A percentile compares a stretch with the other conserved stretches of the same genome.
These are phyloP conservation scores for Peromyscus attwateri DNA, from an alignment of 2,797 vertebrate species.

Conservation along the genomic window DNA sequence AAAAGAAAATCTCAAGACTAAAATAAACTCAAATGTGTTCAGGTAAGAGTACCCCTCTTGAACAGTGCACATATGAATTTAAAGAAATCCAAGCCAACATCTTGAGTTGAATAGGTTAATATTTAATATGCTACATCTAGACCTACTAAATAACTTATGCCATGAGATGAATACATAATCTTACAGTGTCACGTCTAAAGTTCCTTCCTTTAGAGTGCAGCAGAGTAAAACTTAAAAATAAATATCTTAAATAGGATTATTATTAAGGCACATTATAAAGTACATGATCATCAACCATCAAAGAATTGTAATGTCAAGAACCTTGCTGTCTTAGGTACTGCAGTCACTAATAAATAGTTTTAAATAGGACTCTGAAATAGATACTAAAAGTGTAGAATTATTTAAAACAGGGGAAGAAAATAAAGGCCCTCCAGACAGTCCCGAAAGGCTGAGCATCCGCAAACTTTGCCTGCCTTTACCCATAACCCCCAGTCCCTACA, in stretches of 20 bases:
- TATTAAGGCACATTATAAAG: conserved; percentile 98
- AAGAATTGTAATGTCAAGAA: conserved; percentile 90
- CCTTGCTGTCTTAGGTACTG: conserved; percentile 86
- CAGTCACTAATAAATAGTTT: conserved; percentile 90
- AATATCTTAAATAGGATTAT: conserved; percentile 99
- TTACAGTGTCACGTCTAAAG: conserved; percentile 98
- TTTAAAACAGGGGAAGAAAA: conserved; percentile 82
- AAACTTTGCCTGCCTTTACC: conserved; percentile 89
- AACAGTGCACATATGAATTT: conserved; percentile 99
- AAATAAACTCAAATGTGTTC: conserved; percentile 94
- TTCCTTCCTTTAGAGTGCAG: conserved; percentile 95
- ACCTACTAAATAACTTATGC: conserved; percentile 99
- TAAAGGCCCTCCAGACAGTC: conserved; percentile 88
- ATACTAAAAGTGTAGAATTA: conserved; percentile 89
- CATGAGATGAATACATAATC: conserved; percentile 99
- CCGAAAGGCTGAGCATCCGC: conserved; percentile 89
- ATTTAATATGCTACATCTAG: conserved; percentile 95
- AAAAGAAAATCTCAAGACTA: conserved; percentile 70
- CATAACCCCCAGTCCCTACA: conserved; percentile 89
- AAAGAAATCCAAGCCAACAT: conserved; percentile 98
- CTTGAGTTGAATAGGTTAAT: conserved; percentile 99
- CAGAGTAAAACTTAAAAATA: conserved; percentile 99
- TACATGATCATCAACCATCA: conserved; percentile 91
- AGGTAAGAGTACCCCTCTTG: conserved; percentile 92
- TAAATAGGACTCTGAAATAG: conserved; percentile 91